Evolutionary conservation across 2,888 invertebrate genomes (phyloP), one percentile per base, ranked within the genome.

Genomic region (Torymus texanus): DNA sequence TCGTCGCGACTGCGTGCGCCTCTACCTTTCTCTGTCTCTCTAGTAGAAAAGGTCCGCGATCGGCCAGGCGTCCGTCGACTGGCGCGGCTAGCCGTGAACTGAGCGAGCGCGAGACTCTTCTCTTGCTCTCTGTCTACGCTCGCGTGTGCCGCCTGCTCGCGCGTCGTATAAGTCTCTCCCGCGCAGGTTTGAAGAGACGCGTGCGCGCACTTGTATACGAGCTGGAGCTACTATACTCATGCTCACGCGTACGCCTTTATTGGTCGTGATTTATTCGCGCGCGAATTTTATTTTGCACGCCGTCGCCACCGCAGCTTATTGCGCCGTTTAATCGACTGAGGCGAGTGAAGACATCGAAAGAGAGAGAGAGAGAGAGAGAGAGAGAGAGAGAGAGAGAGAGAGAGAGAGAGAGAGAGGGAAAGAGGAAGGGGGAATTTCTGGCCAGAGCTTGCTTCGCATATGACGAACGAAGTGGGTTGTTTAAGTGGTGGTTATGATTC

Each of bases 11-110:
- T 3, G 13, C 55, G n/a, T 53, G 29, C 29, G 29, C 29, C 29
- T 5, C 29, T 29, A 5, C 8, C 41, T 41, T 41, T 41, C 41
- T 41, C 41, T 41, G 41, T 41, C 41, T 41, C 8, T 8, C 41
- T 41, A 86, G 86, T 86, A 79, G 81, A 84, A 73, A 66, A 78
- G 76, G 82, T 86, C 86, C 80, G 81, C 83, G 87, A 61, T 78
- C n/a, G 58, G 83, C 68, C 83, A 83, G 86, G 83, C 88, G 85
- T 84, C 73, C 85, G 85, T 82, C 84, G 83, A 84, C 73, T 78
- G 76, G 79, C 85, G 84, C 88, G 88, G 85, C 83, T 86, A 85
- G 85, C 85, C 85, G 85, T 85, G 81, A 87, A 89, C 89, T 89
- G 87, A 86, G 75, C 41, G 41, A 41, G 41, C 41, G 8, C 41